These are phyloP conservation scores for Megaceryle alcyon DNA, from an alignment of 2,797 vertebrate species.

Conservation along the genomic window DNA sequence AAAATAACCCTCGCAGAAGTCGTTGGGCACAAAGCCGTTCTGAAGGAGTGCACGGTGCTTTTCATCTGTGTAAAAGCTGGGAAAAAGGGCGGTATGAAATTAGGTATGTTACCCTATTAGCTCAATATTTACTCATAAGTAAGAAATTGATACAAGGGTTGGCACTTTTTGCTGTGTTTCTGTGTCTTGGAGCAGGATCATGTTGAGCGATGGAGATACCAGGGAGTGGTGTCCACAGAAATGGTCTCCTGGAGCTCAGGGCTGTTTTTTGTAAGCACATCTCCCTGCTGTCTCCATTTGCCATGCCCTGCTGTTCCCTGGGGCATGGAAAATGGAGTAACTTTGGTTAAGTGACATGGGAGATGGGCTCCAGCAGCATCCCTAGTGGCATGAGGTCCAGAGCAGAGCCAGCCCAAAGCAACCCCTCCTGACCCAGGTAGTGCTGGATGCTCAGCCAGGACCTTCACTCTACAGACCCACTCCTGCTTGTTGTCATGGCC, in stretches of 20 bases:
- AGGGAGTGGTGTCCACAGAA: neutral
- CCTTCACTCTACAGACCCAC: fast-evolving
- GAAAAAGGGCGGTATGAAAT: neutral
- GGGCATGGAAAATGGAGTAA: neutral
- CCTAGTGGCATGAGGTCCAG: fast-evolving
- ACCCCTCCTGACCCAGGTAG: neutral
- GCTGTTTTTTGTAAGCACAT: too few species aligned
- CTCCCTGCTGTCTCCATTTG: neutral
- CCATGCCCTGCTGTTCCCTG: neutral
- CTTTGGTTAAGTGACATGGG: fast-evolving
- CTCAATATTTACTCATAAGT: neutral
- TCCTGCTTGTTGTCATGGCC: neutral
- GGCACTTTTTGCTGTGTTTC: neutral
- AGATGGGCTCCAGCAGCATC: neutral
- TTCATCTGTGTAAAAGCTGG: fast-evolving
- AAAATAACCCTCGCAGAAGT: neutral
- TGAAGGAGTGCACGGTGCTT: too few species aligned
- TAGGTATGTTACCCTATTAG: fast-evolving
- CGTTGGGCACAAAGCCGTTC: fast-evolving
- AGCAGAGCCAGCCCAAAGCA: neutral
- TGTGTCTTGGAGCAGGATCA: neutral
- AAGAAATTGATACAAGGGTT: neutral
- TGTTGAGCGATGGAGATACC: neutral
- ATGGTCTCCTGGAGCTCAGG: neutral
- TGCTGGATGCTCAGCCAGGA: neutral